phyloP scores from a whole-genome alignment of 2,113 vertebrate genomes.

The Mus pahari region DNA sequence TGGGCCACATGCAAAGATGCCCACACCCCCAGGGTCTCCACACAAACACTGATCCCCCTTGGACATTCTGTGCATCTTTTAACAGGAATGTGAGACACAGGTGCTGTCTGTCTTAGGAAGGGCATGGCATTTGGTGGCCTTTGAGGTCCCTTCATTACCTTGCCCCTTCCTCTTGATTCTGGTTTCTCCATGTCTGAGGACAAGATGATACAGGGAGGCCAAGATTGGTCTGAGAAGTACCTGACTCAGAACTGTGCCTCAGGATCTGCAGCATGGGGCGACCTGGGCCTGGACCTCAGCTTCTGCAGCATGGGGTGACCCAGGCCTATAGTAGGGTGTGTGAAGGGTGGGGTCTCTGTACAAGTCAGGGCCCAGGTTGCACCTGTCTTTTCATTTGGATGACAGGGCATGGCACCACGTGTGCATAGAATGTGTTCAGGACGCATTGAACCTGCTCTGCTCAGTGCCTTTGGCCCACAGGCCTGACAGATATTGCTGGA shows the following conservation, averaged over 20 bases:
- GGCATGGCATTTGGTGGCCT: neutral
- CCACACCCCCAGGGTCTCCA: no score
- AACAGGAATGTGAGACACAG: neutral
- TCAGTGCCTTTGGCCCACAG: neutral
- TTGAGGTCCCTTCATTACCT: neutral
- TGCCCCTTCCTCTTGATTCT: neutral
- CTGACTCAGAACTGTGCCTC: neutral
- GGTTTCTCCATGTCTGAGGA: neutral
- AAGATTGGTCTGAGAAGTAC: neutral
- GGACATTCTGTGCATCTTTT: neutral
- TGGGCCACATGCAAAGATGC: neutral
- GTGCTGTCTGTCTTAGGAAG: no score
- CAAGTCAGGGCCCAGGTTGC: no score
- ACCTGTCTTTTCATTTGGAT: neutral
- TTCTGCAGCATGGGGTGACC: neutral
- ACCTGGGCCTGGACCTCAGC: neutral
- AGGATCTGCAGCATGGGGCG: neutral
- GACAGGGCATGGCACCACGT: fast-evolving
- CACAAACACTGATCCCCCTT: fast-evolving
- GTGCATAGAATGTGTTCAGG: no score
- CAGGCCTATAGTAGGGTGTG: neutral
- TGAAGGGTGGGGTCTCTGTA: neutral
- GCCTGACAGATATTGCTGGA: neutral
- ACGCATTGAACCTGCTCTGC: neutral
- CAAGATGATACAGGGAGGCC: neutral